A percentile compares a stretch with the other conserved stretches of the same genome.
Conservation (phyloP, 2,888 invertebrate genomes). For the Philhelius pedissequus region DNA sequence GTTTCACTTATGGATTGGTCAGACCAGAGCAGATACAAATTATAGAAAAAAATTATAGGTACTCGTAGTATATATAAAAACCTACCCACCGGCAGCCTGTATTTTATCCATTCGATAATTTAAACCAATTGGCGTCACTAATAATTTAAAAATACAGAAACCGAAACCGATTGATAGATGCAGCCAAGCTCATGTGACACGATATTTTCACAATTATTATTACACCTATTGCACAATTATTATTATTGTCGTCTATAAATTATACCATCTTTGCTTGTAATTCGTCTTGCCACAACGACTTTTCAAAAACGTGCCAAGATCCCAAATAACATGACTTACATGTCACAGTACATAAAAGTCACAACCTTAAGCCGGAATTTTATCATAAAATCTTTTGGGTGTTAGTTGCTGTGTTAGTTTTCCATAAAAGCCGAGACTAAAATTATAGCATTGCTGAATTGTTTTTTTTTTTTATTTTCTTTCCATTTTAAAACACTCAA, state of each 20-base stretch:
- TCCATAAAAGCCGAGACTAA: background rate
- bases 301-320: background rate
- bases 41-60: no score
- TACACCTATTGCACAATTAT: background rate
- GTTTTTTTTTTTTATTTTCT: background rate
- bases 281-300: background rate
- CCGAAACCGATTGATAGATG: background rate
- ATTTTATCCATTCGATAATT: background rate
- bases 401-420: background rate
- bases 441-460: background rate
- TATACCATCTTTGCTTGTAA: background rate
- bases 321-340: background rate
- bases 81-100: background rate
- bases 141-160: background rate
- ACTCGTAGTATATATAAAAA: background rate
- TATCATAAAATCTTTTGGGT: background rate
- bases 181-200: background rate
- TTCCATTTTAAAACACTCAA: conserved; percentile 36
- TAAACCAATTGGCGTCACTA: conserved; percentile 1
- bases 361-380: background rate
- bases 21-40: no score
- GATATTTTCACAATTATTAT: background rate
- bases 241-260: background rate
- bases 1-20: no score
- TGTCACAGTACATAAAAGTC: background rate